Percentiles rank a stretch among this genome's conserved stretches.
These are phyloP conservation scores for Hypothenemus hampei DNA, from an alignment of 1,140 invertebrate species.

Conservation along the genomic window DNA sequence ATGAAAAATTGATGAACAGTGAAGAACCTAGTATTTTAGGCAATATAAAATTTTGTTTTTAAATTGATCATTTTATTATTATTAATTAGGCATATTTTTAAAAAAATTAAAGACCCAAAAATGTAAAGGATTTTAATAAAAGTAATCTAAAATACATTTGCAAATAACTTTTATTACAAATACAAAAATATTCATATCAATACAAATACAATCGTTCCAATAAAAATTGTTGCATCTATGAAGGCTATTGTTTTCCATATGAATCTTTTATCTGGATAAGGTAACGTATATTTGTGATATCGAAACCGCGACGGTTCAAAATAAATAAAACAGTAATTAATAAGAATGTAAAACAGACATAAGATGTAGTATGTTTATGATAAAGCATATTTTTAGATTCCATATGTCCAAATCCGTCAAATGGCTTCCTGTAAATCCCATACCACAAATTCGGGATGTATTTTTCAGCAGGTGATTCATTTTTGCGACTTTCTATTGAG, in stretches of 20 bases:
- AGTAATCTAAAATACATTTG: conserved; percentile 13
- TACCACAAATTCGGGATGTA: conserved; percentile 13
- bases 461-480: conserved; percentile 24
- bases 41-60: too few relatives aligned
- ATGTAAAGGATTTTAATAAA: too few relatives aligned
- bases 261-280: too few relatives aligned
- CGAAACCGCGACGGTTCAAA: not conserved
- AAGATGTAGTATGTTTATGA: conserved; percentile 26
- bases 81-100: too few relatives aligned
- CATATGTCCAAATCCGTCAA: conserved; percentile 17
- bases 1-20: too few relatives aligned
- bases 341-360: conserved; percentile 26
- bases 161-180: conserved; percentile 31
- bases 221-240: not conserved
- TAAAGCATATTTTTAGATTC: conserved; percentile 28
- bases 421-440: conserved; percentile 15
- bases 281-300: not conserved
- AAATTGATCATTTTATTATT: too few relatives aligned
- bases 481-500: too few relatives aligned
- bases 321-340: conserved; percentile 26
- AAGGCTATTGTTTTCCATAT: too few relatives aligned
- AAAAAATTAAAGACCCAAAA: too few relatives aligned
- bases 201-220: not conserved
- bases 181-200: conserved; percentile 30
- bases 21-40: too few relatives aligned